Base-by-base conservation (phyloP, 1,140 invertebrate species). In the Charaxes varanes region DNA sequence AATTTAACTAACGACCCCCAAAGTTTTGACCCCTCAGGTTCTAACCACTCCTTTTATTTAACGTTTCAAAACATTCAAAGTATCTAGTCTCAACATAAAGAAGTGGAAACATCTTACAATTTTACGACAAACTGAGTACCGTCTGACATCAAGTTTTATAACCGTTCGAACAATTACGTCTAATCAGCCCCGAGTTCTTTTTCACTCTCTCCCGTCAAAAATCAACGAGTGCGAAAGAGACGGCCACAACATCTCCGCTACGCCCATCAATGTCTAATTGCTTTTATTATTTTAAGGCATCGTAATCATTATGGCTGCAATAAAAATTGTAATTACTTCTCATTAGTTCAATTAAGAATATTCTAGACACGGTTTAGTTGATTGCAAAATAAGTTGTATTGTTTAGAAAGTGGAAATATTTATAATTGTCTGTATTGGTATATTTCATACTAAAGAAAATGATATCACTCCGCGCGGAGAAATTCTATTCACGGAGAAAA, bases 231-330 rank as follows among this genome's bases (percentile, higher is more conserved):
- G 47, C 12, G 61, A 77, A 41, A 48, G 64, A 61, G 70, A 82
- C 51, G 34, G 50, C 34, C 18, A 47, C 44, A 73, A 24, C 46
- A 43, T 55, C 53, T 68, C 68, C 41, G 66, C 69, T 78, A 72
- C 78, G 68, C 70, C 73, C 66, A 72, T 77, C 71, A 72, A 77
- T 78, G 69, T 76, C 76, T 83, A 83, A 83, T 83, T 83, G 79
- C 76, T 83, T 83, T 80, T 83, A 83, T 83, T 83, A 83, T 83
- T 83, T 83, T 83, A 83, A 80, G 72, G 62, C 76, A 80, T 79
- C 79, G 76, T 83, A 83, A 80, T 83, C 66, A 83, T 80, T 83
- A 80, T 72, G 64, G 68, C 72, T 53, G 76, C 67, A 78, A 83
- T 83, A 83, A 80, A 83, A 80, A 80, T 79, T 83, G 76, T 83